phyloP scores from a whole-genome alignment of 2,113 vertebrate genomes.

The Gymnocephalus cernua region DNA sequence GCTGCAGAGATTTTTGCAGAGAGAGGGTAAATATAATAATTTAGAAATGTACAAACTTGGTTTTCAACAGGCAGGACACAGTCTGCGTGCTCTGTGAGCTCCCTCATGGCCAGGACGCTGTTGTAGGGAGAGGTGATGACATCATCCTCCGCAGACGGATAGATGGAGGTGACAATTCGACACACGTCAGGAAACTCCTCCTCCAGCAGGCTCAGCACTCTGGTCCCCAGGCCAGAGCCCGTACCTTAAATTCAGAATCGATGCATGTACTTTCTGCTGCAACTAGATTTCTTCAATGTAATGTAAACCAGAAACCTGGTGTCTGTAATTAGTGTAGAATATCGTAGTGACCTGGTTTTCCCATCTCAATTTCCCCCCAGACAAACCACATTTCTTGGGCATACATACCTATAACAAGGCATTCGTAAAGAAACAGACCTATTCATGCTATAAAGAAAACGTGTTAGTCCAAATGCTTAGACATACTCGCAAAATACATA shows the following conservation, averaged over 20 bases:
- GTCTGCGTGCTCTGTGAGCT: constrained; percentile 94
- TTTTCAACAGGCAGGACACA: constrained; percentile 97
- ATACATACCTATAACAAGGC: neutral
- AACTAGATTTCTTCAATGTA: neutral
- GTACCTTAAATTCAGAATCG: constrained; percentile 86
- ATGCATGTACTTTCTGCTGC: neutral
- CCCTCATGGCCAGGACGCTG: constrained; percentile 94
- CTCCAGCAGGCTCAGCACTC: constrained; percentile 90
- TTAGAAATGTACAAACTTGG: constrained; percentile 85
- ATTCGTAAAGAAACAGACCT: neutral
- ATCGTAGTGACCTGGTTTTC: neutral
- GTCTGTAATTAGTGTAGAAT: neutral
- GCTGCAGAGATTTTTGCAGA: neutral
- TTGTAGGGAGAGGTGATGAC: constrained; percentile 98
- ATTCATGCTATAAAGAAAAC: neutral
- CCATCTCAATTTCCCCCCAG: neutral
- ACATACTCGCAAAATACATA: neutral
- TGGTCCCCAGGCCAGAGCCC: constrained; percentile 96
- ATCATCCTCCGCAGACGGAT: constrained; percentile 94
- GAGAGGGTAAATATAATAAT: neutral
- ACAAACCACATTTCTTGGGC: neutral
- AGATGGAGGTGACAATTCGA: constrained; percentile 93
- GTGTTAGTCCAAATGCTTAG: neutral
- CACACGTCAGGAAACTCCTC: constrained; percentile 97
- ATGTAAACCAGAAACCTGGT: neutral